Evolutionary conservation across 2,888 invertebrate species (phyloP), one percentile per base, ranked within the genome.

Genomic region (Pterostichus niger): DNA sequence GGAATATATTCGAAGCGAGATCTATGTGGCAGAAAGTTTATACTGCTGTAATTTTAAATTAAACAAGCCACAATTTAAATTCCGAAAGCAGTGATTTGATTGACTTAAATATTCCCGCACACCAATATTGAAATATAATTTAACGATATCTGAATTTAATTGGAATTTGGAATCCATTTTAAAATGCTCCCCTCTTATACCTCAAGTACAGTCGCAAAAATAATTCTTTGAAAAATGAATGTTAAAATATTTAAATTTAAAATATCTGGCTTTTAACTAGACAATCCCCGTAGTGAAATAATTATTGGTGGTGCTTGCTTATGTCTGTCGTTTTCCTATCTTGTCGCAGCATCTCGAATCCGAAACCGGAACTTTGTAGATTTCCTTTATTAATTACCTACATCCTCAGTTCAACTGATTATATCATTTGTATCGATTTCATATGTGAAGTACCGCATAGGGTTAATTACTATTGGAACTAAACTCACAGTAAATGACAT

Each of bases 341-440:
- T 35, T 64, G 33, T 11, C 24, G 31, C 35, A 31, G 35, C 35
- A 35, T 64, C 64, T 64, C 35, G 35, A 13, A 9, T 31, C 40
- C 40, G 13, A 24, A 68, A 44, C 68, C 35, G 68, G 68, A 68
- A 68, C 68, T 44, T 44, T 44, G 40, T n/a, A 68, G 44, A 44
- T 68, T 68, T 68, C 68, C 68, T 68, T 40, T 68, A 68, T 68
- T 15, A 68, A 68, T 68, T 68, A 68, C 68, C 13, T 68, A 68
- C 68, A 44, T 68, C 68, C 68, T 68, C 56, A 56, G 56, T 56
- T 56, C 24, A 24, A 24, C 24, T 24, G 56, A 56, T 56, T 24
- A 24, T 56, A 56, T 56, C 56, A 56, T 17, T n/a, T 10, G 15
- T 24, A 10, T 24, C 56, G 15, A 24, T 56, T 24, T 24, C 56